phyloP scores from a whole-genome alignment of 2,113 vertebrate genomes.

The Amphiprion ocellaris region DNA sequence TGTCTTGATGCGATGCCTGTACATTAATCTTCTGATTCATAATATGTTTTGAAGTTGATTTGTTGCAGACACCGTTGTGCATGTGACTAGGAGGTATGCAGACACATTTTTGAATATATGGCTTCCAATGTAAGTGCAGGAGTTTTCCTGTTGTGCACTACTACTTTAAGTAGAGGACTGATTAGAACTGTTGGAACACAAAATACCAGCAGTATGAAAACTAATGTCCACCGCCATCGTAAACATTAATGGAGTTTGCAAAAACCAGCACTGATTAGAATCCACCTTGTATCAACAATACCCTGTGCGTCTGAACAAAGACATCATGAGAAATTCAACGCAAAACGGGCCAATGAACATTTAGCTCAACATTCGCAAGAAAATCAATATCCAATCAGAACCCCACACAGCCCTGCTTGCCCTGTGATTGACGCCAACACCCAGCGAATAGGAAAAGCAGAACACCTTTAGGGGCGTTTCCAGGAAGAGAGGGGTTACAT shows the following conservation, averaged over 20 bases:
- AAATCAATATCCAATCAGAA: slow-evolving; percentile 49
- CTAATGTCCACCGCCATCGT: background rate
- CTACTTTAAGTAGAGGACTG: background rate
- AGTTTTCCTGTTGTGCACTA: background rate
- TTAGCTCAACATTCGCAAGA: background rate
- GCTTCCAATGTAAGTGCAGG: too few relatives aligned
- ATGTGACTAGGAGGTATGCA: too few relatives aligned
- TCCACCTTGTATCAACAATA: background rate
- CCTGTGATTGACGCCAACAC: slow-evolving; percentile 18
- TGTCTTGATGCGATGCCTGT: too few relatives aligned
- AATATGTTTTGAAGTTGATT: too few relatives aligned
- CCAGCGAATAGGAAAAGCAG: slow-evolving; percentile 53
- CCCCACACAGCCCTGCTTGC: fast-evolving
- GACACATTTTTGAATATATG: too few relatives aligned
- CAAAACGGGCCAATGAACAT: slow-evolving; percentile 21
- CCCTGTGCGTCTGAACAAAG: slow-evolving; percentile 59
- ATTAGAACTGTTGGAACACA: background rate
- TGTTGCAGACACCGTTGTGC: too few relatives aligned
- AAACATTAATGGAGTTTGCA: background rate
- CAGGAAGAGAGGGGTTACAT: slow-evolving; percentile 76
- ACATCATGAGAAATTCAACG: slow-evolving; percentile 19
- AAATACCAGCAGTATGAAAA: background rate
- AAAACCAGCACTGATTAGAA: background rate
- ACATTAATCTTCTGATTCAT: too few relatives aligned
- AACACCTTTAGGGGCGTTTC: slow-evolving; percentile 62